These are phyloP conservation scores for Falco cherrug DNA, from an alignment of 2,797 vertebrate species.

Conservation along the genomic window DNA sequence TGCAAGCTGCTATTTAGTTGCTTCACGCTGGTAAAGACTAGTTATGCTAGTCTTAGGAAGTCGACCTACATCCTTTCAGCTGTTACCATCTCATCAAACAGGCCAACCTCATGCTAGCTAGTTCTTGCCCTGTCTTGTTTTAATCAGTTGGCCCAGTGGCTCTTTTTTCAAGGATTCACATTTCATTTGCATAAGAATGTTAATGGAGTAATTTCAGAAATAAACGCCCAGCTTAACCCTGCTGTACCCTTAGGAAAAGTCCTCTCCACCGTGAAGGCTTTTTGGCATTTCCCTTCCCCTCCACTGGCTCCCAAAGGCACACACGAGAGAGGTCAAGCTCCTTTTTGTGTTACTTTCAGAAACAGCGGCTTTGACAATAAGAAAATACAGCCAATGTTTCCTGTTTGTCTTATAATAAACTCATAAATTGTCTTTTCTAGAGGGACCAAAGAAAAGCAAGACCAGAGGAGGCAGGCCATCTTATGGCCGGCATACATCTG, in stretches of 20 bases:
- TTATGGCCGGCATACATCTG: background rate
- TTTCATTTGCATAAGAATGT: background rate
- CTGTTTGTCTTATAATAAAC: background rate
- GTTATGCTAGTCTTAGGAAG: background rate
- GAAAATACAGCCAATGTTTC: background rate
- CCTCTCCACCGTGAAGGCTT: background rate
- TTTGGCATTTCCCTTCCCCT: background rate
- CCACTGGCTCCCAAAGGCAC: background rate
- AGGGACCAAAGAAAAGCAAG: background rate
- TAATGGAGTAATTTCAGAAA: slow-evolving; percentile 26
- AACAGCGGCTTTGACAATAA: background rate
- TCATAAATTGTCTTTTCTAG: background rate
- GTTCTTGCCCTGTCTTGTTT: slow-evolving; percentile 40
- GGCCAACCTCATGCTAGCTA: background rate
- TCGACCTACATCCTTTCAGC: background rate
- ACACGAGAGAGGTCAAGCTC: background rate
- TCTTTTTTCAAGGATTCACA: slow-evolving; percentile 23
- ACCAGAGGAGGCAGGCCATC: background rate
- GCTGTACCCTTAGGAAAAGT: background rate
- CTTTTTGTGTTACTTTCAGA: background rate
- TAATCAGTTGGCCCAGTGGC: background rate
- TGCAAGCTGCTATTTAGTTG: background rate
- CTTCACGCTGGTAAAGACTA: background rate
- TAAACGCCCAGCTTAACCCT: background rate
- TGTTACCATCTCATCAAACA: background rate